Base-by-base conservation (phyloP, 2,113 vertebrate species). In the Laticauda laticaudata region DNA sequence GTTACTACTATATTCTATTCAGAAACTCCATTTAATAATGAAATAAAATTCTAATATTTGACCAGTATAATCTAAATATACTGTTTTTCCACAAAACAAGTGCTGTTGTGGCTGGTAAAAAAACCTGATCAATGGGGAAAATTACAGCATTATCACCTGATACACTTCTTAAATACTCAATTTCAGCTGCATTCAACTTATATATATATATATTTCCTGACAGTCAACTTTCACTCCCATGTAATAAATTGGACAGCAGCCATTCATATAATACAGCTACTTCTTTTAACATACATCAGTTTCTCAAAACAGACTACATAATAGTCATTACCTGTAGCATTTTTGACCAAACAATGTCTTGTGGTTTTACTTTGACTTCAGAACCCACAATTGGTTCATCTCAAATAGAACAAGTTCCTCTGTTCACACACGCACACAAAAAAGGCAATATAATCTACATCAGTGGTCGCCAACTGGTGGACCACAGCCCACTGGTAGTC, bases 21-120 rank as follows among this genome's bases (percentile, higher is more conserved):
- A 94, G 61, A 85, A 95, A 92, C 86, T 91, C 90, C 92, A 95
- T 51, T 90, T 53, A 87, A 92, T 88, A 93, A 94, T 45, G 92
- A 10, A 92, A 29, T 93, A 92, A 95, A 87, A 94, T 18, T 81
- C 53, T 90, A 94, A 88, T 7, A 88, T 91, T 5, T 39, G 92
- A 93, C 26, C 90, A 87, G 90, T 55, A 0, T 92, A 88, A 92
- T 61, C 0, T 89, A 43, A 95, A 26, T 0, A 1, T 61, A 92
- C 90, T 56, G 20, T 92, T 54, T n/a, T 1, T 91, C 81, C 15
- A 89, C 0, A 89, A 75, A 24, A 92, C 51, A 2, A 39, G 3
- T 20, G 39, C 23, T 86, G 61, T 39, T 53, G 29, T 43, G 5
- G 12, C 0, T 87, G 39, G n/a, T 39, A 21, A 26, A 57, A 51